Conservation (phyloP, 2,888 invertebrate species). For the Strigamia crassipes region DNA sequence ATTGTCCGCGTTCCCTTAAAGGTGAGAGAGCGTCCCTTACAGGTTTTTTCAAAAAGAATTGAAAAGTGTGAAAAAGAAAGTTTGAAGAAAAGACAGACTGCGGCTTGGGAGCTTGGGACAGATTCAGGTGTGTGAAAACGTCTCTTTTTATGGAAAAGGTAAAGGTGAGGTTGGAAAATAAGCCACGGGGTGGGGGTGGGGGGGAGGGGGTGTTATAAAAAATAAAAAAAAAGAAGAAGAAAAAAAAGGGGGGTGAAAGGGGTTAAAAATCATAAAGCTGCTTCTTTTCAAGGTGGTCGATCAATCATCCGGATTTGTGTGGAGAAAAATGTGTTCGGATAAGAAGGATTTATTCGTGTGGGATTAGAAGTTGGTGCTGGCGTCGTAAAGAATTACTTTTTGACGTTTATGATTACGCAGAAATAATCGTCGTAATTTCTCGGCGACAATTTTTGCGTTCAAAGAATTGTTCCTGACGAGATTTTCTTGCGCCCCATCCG, state of each 20-base stretch:
- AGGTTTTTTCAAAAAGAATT: slow-evolving; percentile 19
- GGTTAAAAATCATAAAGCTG: slow-evolving; percentile 37
- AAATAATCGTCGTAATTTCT: slow-evolving; percentile 20
- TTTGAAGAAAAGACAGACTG: slow-evolving; percentile 42
- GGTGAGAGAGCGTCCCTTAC: slow-evolving; percentile 26
- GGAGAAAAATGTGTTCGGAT: neutral
- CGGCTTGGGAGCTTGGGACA: slow-evolving; percentile 18
- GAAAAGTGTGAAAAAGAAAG: slow-evolving; percentile 42
- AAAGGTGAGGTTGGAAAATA: neutral
- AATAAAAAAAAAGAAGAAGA: neutral
- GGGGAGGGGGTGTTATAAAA: neutral
- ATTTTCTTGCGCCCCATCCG: slow-evolving; percentile 29
- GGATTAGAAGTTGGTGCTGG: neutral
- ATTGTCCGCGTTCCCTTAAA: slow-evolving; percentile 40
- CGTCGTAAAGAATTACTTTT: neutral
- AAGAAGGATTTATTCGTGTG: slow-evolving; percentile 4
- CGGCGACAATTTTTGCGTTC: slow-evolving; percentile 18
- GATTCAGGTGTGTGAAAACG: slow-evolving; percentile 36
- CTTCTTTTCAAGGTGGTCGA: slow-evolving; percentile 6
- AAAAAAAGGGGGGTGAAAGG: slow-evolving; percentile 9
- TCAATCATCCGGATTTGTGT: slow-evolving; percentile 2
- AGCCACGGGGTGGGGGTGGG: slow-evolving; percentile 10
- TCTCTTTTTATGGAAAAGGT: slow-evolving; percentile 25
- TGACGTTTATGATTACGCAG: neutral
- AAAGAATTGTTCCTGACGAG: slow-evolving; percentile 19